phyloP scores from a whole-genome alignment of 2,888 invertebrate genomes.

The Halictus quadricinctus region DNA sequence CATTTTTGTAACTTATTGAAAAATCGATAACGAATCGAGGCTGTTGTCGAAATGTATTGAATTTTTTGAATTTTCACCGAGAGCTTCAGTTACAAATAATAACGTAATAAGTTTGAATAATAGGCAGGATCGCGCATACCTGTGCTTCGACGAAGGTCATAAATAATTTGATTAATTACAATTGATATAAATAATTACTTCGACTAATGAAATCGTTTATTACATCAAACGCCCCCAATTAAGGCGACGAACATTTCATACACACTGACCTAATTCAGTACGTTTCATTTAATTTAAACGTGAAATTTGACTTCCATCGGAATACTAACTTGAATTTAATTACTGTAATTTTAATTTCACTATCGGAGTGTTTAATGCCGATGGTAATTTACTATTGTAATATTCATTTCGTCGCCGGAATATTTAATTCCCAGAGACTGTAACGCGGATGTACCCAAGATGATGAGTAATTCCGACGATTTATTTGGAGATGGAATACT shows the following conservation, averaged over 20 bases:
- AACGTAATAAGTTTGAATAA: not conserved
- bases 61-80: not conserved
- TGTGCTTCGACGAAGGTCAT: not conserved
- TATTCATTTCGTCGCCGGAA: not conserved
- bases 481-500: not conserved
- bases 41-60: not conserved
- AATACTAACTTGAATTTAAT: not conserved
- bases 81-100: not conserved
- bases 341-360: not conserved
- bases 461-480: not conserved
- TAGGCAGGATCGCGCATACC: not conserved
- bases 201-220: constrained; percentile 3
- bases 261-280: not conserved
- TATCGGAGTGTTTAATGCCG: not conserved
- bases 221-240: not conserved
- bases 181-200: not conserved
- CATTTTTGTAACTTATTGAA: too few relatives aligned
- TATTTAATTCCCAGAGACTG: not conserved
- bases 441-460: not conserved
- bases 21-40: not conserved
- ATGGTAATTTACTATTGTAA: not conserved
- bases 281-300: not conserved
- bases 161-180: not conserved
- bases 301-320: not conserved
- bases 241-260: not conserved